Percentiles rank a stretch among this genome's conserved stretches.
phyloP scores from a whole-genome alignment of 1,140 invertebrate genomes.

The Bombus waltoni region DNA sequence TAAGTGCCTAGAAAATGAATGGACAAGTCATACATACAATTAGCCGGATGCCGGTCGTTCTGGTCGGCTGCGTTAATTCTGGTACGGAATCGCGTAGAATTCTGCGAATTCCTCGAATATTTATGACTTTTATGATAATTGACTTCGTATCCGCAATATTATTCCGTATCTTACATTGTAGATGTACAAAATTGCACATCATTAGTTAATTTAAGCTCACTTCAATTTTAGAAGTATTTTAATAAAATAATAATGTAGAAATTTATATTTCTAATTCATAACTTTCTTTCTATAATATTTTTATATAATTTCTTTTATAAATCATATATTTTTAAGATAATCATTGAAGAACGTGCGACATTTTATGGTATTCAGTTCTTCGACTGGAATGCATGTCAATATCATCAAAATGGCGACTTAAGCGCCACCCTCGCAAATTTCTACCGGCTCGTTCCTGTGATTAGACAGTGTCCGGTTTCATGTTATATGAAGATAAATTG shows the following conservation, averaged over 20 bases:
- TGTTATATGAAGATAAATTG: constrained; percentile 23
- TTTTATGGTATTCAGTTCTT: not conserved
- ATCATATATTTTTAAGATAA: not conserved
- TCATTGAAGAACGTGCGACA: not conserved
- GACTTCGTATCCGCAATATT: not conserved
- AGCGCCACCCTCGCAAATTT: constrained; percentile 7
- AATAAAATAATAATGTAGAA: not conserved
- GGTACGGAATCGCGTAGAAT: constrained; percentile 55
- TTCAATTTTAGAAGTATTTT: not conserved
- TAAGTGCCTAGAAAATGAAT: constrained; percentile 25
- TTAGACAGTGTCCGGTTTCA: constrained; percentile 8
- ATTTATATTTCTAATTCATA: not conserved
- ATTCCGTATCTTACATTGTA: not conserved
- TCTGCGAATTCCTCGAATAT: constrained; percentile 55
- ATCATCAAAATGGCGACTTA: not conserved
- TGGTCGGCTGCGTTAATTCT: constrained; percentile 50
- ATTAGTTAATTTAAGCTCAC: not conserved
- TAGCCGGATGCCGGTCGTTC: constrained; percentile 60
- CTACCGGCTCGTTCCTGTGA: not conserved
- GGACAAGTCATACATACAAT: not conserved
- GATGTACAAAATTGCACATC: not conserved
- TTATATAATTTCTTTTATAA: not conserved
- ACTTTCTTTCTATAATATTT: not conserved
- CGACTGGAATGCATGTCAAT: not conserved
- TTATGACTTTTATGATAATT: not conserved